Evolutionary conservation across 2,888 invertebrate genomes (phyloP), one percentile per base, ranked within the genome.

Genomic region (Lepas anatifera): DNA sequence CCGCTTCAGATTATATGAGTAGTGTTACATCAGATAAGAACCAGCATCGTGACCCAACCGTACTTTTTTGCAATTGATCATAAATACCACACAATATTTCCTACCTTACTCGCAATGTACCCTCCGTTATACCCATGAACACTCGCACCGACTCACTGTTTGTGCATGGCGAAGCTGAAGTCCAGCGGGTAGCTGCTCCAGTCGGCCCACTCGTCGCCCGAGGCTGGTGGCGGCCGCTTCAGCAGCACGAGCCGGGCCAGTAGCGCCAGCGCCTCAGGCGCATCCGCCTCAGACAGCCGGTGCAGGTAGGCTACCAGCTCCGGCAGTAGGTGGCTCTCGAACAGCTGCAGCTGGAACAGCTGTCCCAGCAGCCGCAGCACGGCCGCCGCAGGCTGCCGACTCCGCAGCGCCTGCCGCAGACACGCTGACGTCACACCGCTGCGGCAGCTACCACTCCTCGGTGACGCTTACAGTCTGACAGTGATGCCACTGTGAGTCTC

Each of bases 101-200:
- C n/a, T n/a, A n/a, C n/a, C n/a, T n/a, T n/a, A n/a, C n/a, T n/a
- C n/a, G n/a, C n/a, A n/a, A n/a, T n/a, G n/a, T n/a, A n/a, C n/a
- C n/a, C n/a, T n/a, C n/a, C n/a, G n/a, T n/a, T n/a, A n/a, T n/a
- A n/a, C n/a, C n/a, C n/a, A n/a, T n/a, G n/a, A n/a, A n/a, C n/a
- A n/a, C 41, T 4, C 41, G 3, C 27, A 18, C 16, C 27, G 7
- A 32, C 52, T 18, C 29, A 52, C 52, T 52, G 52, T 52, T 68
- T 73, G 71, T 70, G 72, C 13, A 69, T 68, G 16, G 58, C 67
- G 11, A 71, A 68, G 22, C 72, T 67, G 67, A 71, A 77, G 77
- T 86, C 85, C 35, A 90, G 77, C 0, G 85, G 83, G 78, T 89
- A 90, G 74, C 85, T 85, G 0, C 82, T 84, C 89, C 89, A 89